Conservation (phyloP, 2,797 vertebrate genomes). For the Mionectes olivaceus region DNA sequence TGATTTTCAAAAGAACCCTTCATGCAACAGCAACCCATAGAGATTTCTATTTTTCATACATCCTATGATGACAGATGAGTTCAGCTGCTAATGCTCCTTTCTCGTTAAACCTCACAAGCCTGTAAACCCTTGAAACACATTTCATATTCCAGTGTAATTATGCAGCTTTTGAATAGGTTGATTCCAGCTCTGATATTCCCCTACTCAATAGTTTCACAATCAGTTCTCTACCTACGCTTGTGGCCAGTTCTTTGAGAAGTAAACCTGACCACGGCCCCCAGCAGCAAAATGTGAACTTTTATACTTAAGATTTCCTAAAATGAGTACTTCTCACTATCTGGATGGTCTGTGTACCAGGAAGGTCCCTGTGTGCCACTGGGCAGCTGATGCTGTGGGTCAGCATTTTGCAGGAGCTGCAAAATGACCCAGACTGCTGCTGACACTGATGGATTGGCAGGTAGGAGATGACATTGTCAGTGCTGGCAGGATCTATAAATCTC, state of each 20-base stretch:
- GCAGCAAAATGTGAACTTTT: background rate
- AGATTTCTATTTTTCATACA: background rate
- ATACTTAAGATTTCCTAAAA: background rate
- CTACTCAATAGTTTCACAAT: background rate
- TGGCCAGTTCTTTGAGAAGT: background rate
- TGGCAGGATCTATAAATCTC: background rate
- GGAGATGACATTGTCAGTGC: background rate
- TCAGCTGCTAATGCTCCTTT: background rate
- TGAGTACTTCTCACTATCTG: background rate
- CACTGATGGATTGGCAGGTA: background rate
- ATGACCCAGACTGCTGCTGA: background rate
- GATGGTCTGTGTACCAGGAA: background rate
- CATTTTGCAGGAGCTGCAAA: background rate
- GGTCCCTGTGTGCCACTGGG: background rate
- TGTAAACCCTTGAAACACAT: background rate
- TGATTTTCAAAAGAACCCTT: slow-evolving; percentile 27
- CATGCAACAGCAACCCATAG: background rate
- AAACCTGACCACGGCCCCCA: background rate
- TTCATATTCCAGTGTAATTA: background rate
- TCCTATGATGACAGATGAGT: background rate
- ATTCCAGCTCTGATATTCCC: background rate
- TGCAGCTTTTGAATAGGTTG: background rate
- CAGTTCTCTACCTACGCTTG: background rate
- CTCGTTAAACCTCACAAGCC: background rate
- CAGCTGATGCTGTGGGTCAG: background rate